Evolutionary conservation across 2,888 invertebrate genomes (phyloP).

Genomic region (Seladonia tumulorum): DNA sequence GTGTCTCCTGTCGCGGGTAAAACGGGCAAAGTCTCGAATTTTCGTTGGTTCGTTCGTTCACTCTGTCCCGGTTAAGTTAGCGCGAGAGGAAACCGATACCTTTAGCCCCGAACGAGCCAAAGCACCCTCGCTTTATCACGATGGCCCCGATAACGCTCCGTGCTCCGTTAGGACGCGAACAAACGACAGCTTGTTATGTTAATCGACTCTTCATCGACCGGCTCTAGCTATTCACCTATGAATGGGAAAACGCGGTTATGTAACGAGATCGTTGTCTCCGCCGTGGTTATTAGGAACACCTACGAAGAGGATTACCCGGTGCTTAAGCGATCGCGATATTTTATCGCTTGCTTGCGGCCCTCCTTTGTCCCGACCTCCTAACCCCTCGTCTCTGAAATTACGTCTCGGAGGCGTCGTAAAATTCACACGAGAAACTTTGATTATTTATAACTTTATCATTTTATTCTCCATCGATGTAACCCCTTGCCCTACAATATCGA

Average conservation of each 20-base stretch:
- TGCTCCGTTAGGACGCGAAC: constrained; percentile 68
- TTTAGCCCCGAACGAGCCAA: constrained; percentile 35
- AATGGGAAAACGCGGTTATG: constrained; percentile 52
- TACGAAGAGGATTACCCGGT: constrained; percentile 19
- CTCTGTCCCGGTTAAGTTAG: constrained; percentile 32
- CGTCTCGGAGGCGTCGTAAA: too few species aligned
- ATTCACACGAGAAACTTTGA: too few species aligned
- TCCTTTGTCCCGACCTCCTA: neutral
- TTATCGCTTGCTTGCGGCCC: neutral
- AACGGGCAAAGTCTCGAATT: constrained; percentile 49
- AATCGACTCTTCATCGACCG: constrained; percentile 77
- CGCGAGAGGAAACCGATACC: constrained; percentile 56
- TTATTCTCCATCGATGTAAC: too few species aligned
- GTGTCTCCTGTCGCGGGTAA: constrained; percentile 22
- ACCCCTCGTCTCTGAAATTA: neutral
- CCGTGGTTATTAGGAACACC: constrained; percentile 31
- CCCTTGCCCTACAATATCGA: too few species aligned
- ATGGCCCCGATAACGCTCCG: constrained; percentile 72
- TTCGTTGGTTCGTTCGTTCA: constrained; percentile 44
- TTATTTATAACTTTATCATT: too few species aligned
- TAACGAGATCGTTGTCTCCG: constrained; percentile 30
- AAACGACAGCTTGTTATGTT: constrained; percentile 75
- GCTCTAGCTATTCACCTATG: constrained; percentile 48
- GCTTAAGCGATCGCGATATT: neutral
- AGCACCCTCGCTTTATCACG: constrained; percentile 69